These are phyloP conservation scores for Drosophila borealis DNA, from an alignment of 2,888 invertebrate genomes.

Conservation along the genomic window DNA sequence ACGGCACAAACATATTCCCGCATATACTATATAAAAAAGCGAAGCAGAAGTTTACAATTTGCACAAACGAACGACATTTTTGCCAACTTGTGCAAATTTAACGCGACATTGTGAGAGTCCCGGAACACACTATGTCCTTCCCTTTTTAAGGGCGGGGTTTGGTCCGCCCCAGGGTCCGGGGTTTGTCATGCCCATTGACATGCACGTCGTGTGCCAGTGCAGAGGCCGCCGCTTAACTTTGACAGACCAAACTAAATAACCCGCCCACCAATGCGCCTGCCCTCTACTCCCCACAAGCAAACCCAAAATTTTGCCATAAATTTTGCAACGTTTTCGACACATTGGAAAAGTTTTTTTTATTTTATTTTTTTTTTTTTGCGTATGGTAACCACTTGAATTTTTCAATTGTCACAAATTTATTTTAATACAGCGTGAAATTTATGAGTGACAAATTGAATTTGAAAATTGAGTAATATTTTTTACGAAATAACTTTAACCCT, in stretches of 20 bases:
- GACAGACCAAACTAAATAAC: constrained; percentile 70
- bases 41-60: constrained; percentile 74
- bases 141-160: constrained; percentile 5
- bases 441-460: constrained; percentile 83
- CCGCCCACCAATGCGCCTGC: constrained; percentile 17
- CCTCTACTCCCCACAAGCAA: constrained; percentile 19
- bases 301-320: constrained; percentile 69
- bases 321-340: constrained; percentile 69
- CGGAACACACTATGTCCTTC: constrained; percentile 11
- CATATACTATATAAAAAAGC: constrained; percentile 24
- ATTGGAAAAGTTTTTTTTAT: constrained; percentile 41
- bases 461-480: constrained; percentile 71
- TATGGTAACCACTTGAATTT: constrained; percentile 65
- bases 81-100: constrained; percentile 81
- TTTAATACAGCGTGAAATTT: constrained; percentile 82
- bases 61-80: constrained; percentile 53
- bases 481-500: constrained; percentile 1
- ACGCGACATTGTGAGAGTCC: constrained; percentile 74
- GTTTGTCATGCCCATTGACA: constrained; percentile 68
- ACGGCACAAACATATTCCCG: neutral
- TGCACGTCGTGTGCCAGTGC: constrained; percentile 81
- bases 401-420: constrained; percentile 80
- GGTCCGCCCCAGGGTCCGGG: constrained; percentile 27
- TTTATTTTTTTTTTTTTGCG: constrained; percentile 4
- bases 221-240: constrained; percentile 82